Base-by-base conservation (phyloP, 2,888 invertebrate species). In the Tipula helvola region DNA sequence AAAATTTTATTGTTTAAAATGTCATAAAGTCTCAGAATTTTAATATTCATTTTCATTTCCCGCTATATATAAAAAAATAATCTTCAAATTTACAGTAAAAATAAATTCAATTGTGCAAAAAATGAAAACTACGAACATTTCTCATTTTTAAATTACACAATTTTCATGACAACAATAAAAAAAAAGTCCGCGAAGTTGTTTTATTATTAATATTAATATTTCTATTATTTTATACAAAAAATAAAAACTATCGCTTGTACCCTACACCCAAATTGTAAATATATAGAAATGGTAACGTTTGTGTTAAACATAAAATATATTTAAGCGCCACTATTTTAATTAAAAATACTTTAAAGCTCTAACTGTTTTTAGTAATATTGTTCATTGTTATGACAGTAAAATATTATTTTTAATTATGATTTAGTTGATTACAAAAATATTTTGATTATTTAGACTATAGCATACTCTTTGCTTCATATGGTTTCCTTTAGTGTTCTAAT, bases 51-150 rank as follows among this genome's bases (percentile, higher is more conserved):
- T 71, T 39, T 71, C 87, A 87, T 71, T 71, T 71, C 28, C 71
- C 28, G 10, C 87, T 16, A 47, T 88, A 28, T 28, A 47, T 88
- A 86, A 84, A 86, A 36, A 87, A 83, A 44, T 83, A 52, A 36
- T 41, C 52, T 57, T 16, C 83, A 71, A n/a, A 44, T n/a, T 86
- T 86, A 42, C 88, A 86, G 28, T 88, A 87, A 28, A 86, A 85
- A 28, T 28, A 28, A 28, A 28, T 28, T 28, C 28, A 28, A 42
- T 39, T 39, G 39, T 87, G 86, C 85, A 87, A 47, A 83, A 87
- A 86, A 86, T 88, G 39, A 87, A 87, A 86, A 12, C 87, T 47
- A 28, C 88, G 87, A 57, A 44, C 87, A 57, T 85, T 42, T 84
- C 87, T 28, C 86, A 83, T 88, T 86, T 16, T 87, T 87, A 18